Conservation (phyloP, 1,140 invertebrate genomes). For the Ceratoteleas bidentatus region DNA sequence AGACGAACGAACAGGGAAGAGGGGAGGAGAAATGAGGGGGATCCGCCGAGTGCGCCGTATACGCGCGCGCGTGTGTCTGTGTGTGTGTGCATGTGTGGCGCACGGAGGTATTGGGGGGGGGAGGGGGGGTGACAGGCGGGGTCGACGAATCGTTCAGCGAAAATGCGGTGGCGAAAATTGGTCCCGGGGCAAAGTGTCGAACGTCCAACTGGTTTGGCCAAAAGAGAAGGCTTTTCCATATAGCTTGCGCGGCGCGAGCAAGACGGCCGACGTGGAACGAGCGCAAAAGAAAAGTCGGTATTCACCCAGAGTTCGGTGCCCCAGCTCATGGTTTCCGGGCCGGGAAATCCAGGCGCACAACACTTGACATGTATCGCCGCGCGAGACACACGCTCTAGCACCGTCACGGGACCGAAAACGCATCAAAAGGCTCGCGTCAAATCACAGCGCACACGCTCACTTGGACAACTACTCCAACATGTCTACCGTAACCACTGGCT, state of each 20-base stretch:
- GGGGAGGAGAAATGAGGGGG: background rate
- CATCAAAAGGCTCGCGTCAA: constrained; percentile 70
- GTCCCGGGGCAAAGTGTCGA: constrained; percentile 14
- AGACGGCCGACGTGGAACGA: too few species aligned
- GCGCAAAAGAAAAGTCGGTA: too few species aligned
- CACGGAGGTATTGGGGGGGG: background rate
- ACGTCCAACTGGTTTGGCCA: background rate
- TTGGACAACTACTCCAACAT: constrained; percentile 71
- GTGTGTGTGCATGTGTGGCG: too few species aligned
- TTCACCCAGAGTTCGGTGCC: too few species aligned
- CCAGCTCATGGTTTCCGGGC: constrained; percentile 82
- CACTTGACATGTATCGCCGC: constrained; percentile 74
- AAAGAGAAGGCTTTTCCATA: constrained; percentile 69
- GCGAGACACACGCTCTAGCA: constrained; percentile 56
- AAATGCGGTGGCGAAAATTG: constrained; percentile 10
- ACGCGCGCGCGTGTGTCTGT: background rate
- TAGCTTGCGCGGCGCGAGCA: too few species aligned
- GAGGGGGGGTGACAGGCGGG: background rate
- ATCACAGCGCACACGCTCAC: constrained; percentile 70
- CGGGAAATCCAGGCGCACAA: constrained; percentile 70
- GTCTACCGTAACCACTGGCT: constrained; percentile 76
- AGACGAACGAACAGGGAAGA: background rate
- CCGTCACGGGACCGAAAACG: constrained; percentile 49
- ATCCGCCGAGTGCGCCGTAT: too few species aligned
- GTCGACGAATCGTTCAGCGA: background rate